A percentile compares a stretch with the other conserved stretches of the same genome.
Evolutionary conservation across 1,140 invertebrate species (phyloP).

Genomic region (Pissodes strobi): DNA sequence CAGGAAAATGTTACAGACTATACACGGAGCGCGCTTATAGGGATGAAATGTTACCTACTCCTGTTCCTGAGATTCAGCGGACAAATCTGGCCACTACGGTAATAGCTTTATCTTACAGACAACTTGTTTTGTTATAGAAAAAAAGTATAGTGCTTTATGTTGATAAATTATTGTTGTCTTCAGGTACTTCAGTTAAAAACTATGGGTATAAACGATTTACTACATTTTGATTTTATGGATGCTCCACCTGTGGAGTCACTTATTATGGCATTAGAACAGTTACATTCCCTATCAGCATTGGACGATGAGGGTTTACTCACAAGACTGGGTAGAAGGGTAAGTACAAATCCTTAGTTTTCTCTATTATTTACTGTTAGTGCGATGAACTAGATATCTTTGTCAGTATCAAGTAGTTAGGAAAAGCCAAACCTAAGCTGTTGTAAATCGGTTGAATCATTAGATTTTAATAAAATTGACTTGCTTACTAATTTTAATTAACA

Average conservation of each 20-base stretch:
- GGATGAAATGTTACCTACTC: constrained; percentile 98
- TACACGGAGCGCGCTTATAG: constrained; percentile 98
- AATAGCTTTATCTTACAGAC: too few relatives aligned
- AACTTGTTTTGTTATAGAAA: too few relatives aligned
- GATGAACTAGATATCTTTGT: too few relatives aligned
- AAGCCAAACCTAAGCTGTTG: too few relatives aligned
- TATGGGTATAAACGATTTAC: constrained; percentile 99
- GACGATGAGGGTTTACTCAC: constrained; percentile 97
- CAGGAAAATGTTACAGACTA: constrained; percentile 96
- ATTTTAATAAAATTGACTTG: too few relatives aligned
- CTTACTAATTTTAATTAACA: too few relatives aligned
- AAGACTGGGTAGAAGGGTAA: constrained; percentile 83
- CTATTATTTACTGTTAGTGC: too few relatives aligned
- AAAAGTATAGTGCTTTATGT: not conserved
- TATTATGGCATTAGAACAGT: constrained; percentile 95
- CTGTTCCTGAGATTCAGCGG: constrained; percentile 98
- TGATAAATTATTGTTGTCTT: too few relatives aligned
- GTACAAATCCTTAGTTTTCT: too few relatives aligned
- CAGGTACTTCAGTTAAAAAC: constrained; percentile 87
- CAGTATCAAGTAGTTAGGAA: too few relatives aligned
- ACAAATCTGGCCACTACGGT: constrained; percentile 97
- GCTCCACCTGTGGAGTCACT: constrained; percentile 96
- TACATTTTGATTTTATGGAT: constrained; percentile 99
- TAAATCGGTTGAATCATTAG: too few relatives aligned
- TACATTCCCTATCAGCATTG: constrained; percentile 95